phyloP scores from a whole-genome alignment of 2,797 vertebrate species.

The Propithecus deckenii region DNA sequence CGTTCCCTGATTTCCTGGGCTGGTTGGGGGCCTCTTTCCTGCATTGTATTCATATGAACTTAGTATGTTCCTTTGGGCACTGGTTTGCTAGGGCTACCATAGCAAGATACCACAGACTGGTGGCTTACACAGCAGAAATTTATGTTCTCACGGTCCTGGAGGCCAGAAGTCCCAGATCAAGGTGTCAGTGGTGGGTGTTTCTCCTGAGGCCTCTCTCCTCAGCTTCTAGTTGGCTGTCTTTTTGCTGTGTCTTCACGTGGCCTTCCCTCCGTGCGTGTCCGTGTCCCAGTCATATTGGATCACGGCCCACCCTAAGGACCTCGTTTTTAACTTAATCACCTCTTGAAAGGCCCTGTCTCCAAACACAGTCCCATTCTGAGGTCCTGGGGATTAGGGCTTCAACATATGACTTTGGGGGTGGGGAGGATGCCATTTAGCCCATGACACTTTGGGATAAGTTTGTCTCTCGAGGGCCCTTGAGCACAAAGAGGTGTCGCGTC shows the following conservation, averaged over 20 bases:
- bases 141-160: background rate
- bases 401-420: background rate
- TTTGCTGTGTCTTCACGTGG: background rate
- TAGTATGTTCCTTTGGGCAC: rapidly evolving
- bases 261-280: background rate
- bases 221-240: no score
- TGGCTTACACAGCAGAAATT: background rate
- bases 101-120: background rate
- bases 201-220: background rate
- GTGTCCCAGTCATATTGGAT: background rate
- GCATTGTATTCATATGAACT: background rate
- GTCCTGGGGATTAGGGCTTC: background rate
- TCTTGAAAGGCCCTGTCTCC: background rate
- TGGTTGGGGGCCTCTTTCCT: background rate
- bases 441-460: no score
- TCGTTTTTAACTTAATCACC: background rate
- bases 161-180: background rate
- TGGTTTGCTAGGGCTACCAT: background rate
- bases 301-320: no score
- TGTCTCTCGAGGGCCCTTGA: background rate
- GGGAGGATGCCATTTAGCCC: background rate
- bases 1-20: rapidly evolving
- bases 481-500: background rate
- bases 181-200: background rate
- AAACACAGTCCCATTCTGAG: background rate